Evolutionary conservation across 1,140 invertebrate genomes (phyloP).

Genomic region (Mercenaria mercenaria): DNA sequence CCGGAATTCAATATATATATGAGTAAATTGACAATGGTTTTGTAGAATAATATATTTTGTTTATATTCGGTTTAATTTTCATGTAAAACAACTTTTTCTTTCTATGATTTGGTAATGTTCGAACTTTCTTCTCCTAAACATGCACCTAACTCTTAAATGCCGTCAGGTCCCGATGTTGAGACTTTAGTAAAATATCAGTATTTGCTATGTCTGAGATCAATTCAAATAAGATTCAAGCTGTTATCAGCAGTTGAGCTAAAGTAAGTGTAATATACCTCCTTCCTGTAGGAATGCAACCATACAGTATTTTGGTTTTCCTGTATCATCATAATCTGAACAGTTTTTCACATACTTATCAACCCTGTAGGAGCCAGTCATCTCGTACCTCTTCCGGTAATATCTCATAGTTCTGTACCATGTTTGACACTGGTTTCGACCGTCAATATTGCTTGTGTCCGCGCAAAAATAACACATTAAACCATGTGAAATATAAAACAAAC

Average conservation of each 20-base stretch:
- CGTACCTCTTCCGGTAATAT: conserved; percentile 27
- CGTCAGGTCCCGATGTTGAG: too few relatives aligned
- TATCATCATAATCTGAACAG: conserved; percentile 18
- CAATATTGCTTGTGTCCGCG: background rate
- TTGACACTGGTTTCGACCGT: conserved; percentile 25
- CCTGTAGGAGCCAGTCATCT: background rate
- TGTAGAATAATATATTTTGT: too few relatives aligned
- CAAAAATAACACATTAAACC: conserved; percentile 53
- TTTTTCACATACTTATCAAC: conserved; percentile 49
- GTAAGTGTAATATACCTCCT: background rate
- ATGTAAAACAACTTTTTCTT: too few relatives aligned
- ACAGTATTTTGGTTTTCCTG: background rate
- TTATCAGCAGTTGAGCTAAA: background rate
- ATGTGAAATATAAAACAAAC: conserved; percentile 1
- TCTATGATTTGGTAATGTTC: too few relatives aligned
- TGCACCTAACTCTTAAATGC: too few relatives aligned
- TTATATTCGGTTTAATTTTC: too few relatives aligned
- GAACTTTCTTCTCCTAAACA: too few relatives aligned
- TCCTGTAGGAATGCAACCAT: conserved; percentile 4
- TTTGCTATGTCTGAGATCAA: too few relatives aligned
- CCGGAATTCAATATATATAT: too few relatives aligned
- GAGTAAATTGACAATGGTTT: too few relatives aligned
- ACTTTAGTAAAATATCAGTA: too few relatives aligned
- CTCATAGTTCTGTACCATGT: conserved; percentile 32
- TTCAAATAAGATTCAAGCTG: too few relatives aligned